These are phyloP conservation scores for Ptychadena robeensis DNA, from an alignment of 2,797 vertebrate genomes.

Conservation along the genomic window DNA sequence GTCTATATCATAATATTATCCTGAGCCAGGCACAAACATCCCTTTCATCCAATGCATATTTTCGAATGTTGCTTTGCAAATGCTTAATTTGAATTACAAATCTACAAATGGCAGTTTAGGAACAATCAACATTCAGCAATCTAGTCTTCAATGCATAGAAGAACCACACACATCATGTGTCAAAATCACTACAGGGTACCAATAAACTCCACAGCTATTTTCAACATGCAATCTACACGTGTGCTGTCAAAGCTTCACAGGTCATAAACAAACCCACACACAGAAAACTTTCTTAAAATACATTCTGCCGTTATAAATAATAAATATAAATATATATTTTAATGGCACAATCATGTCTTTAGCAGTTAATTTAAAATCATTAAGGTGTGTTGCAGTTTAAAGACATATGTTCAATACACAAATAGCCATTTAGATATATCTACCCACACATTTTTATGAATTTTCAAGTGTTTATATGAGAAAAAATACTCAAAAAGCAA, in stretches of 20 bases:
- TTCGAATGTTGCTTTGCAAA: neutral
- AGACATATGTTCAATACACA: too few relatives aligned
- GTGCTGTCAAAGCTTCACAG: neutral
- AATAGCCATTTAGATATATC: too few relatives aligned
- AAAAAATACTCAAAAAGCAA: too few relatives aligned
- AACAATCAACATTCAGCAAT: neutral
- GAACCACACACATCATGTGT: neutral
- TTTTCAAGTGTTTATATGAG: too few relatives aligned
- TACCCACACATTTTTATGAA: too few relatives aligned
- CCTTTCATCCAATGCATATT: neutral
- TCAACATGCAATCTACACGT: too few relatives aligned
- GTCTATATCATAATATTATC: neutral
- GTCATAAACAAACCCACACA: neutral
- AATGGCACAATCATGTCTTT: neutral
- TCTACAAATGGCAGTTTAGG: neutral
- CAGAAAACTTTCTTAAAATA: neutral
- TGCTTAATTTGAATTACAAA: neutral
- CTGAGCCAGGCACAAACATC: neutral
- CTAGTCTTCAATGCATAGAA: too few relatives aligned
- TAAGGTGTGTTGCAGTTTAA: neutral
- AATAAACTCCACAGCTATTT: neutral
- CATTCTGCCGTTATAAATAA: neutral
- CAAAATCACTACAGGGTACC: neutral
- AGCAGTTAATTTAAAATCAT: neutral
- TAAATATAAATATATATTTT: neutral